A percentile compares a stretch with the other conserved stretches of the same genome.
Conservation (phyloP, 1,140 invertebrate species). For the Nebria ingens region DNA sequence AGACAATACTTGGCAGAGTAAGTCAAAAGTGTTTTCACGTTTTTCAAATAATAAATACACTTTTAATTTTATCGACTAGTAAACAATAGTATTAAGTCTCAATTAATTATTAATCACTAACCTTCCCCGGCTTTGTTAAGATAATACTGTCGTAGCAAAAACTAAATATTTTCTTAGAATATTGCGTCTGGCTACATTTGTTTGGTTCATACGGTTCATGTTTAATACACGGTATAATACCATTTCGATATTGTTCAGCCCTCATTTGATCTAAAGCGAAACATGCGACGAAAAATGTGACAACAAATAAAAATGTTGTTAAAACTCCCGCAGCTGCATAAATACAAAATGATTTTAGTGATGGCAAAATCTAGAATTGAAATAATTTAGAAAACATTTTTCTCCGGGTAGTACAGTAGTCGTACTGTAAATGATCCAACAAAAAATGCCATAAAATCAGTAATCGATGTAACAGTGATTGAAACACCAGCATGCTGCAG, state of each 20-base stretch:
- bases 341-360: slow-evolving; percentile 62
- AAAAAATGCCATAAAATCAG: slow-evolving; percentile 68
- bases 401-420: slow-evolving; percentile 7
- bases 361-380: slow-evolving; percentile 54
- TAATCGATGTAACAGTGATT: slow-evolving; percentile 73
- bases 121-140: slow-evolving; percentile 49
- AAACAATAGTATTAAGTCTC: too few relatives aligned
- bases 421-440: slow-evolving; percentile 56
- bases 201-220: slow-evolving; percentile 44
- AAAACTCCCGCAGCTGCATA: slow-evolving; percentile 61
- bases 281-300: slow-evolving; percentile 69
- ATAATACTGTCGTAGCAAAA: slow-evolving; percentile 48
- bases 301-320: slow-evolving; percentile 61
- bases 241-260: slow-evolving; percentile 51
- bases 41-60: too few relatives aligned
- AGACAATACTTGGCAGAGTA: too few relatives aligned
- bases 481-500: slow-evolving; percentile 70
- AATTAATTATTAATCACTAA: slow-evolving; percentile 20
- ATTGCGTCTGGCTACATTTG: slow-evolving; percentile 32
- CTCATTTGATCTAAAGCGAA: slow-evolving; percentile 59
- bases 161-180: slow-evolving; percentile 41
- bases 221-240: slow-evolving; percentile 53
- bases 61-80: too few relatives aligned
- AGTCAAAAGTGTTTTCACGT: too few relatives aligned
- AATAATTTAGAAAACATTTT: slow-evolving; percentile 10